These are phyloP conservation scores for Caenorhabditis inopinata DNA, from an alignment of 1,140 invertebrate species.

Conservation along the genomic window DNA sequence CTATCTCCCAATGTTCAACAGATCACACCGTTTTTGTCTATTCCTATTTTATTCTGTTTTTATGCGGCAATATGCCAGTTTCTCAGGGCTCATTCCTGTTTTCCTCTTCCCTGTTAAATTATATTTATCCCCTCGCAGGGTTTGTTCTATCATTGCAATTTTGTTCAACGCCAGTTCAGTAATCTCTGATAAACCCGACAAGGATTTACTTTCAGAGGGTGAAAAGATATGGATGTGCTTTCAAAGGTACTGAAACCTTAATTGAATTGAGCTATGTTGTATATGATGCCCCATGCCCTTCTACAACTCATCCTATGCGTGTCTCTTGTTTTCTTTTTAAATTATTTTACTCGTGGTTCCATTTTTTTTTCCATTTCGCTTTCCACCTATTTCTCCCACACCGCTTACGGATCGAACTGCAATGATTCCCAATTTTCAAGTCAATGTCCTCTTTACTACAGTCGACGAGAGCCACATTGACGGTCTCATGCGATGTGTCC, in stretches of 20 bases:
- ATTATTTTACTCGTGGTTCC: neutral
- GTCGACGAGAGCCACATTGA: no score
- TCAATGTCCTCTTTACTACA: neutral
- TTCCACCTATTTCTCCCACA: neutral
- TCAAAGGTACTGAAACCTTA: no score
- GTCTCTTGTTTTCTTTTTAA: neutral
- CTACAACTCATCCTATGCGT: neutral
- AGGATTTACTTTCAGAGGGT: no score
- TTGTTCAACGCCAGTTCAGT: no score
- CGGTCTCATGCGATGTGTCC: neutral
- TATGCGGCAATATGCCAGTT: neutral
- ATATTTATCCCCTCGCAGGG: neutral
- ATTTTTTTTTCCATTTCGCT: neutral
- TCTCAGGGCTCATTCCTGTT: neutral
- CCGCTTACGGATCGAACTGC: neutral
- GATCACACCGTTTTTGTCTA: neutral
- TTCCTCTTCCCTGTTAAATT: neutral
- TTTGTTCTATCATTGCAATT: neutral
- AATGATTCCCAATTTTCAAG: neutral
- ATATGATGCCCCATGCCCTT: no score
- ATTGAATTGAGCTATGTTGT: no score
- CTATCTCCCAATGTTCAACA: neutral
- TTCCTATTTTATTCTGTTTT: neutral
- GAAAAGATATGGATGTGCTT: no score
- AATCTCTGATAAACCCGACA: no score